Evolutionary conservation across 2,888 invertebrate species (phyloP).

Genomic region (Prosapia bicincta): DNA sequence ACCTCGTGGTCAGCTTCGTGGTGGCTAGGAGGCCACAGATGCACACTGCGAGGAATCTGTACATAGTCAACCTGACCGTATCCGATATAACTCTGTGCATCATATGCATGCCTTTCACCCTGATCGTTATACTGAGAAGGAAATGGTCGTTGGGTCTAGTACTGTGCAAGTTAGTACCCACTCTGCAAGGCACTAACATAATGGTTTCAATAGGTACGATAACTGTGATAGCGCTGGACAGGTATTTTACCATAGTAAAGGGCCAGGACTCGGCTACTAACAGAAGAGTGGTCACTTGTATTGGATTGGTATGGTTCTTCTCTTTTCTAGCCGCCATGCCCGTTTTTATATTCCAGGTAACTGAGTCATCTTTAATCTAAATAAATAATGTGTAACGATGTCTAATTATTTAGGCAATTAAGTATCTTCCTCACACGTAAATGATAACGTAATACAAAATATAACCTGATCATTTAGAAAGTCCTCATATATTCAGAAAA

Average conservation of each 20-base stretch:
- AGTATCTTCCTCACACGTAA: too few relatives aligned
- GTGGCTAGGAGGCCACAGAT: slow-evolving; percentile 43
- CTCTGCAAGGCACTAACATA: slow-evolving; percentile 54
- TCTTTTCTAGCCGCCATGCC: slow-evolving; percentile 49
- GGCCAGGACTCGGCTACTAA: slow-evolving; percentile 36
- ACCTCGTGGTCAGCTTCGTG: slow-evolving; percentile 44
- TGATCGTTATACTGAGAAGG: slow-evolving; percentile 49
- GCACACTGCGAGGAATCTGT: slow-evolving; percentile 49
- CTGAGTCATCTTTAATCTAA: too few relatives aligned
- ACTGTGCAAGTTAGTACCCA: slow-evolving; percentile 56
- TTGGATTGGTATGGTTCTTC: slow-evolving; percentile 50
- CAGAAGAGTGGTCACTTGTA: slow-evolving; percentile 28
- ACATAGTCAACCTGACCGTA: slow-evolving; percentile 56
- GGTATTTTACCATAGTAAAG: slow-evolving; percentile 48
- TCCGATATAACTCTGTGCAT: slow-evolving; percentile 56
- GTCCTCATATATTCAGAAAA: too few relatives aligned
- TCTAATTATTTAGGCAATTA: too few relatives aligned
- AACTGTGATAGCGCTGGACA: slow-evolving; percentile 52
- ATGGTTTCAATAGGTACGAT: slow-evolving; percentile 59
- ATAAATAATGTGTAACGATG: too few relatives aligned
- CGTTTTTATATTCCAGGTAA: slow-evolving; percentile 46
- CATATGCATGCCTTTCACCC: slow-evolving; percentile 58
- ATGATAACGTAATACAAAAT: too few relatives aligned
- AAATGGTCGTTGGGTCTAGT: slow-evolving; percentile 54
- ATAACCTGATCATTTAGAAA: too few relatives aligned